Base-by-base conservation (phyloP, 2,797 vertebrate genomes). In the Oreortyx pictus region DNA sequence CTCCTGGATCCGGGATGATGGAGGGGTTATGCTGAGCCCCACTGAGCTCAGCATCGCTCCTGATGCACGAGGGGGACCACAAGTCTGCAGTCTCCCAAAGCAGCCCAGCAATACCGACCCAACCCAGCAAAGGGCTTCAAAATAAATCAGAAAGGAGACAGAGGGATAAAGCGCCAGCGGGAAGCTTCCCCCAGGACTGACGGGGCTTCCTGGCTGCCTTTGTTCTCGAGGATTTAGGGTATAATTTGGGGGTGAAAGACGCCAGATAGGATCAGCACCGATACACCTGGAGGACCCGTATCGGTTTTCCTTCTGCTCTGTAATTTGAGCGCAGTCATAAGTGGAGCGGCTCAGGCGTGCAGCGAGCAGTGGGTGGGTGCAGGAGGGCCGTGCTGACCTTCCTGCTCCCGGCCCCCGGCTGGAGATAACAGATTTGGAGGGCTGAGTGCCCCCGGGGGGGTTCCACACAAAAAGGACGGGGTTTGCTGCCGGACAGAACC, bases 351-450 rank as follows among this genome's bases (percentile, higher is more conserved):
- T 89, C 62, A 31, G 43, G 92, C 79, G 14, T 16, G 83, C 35
- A 89, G 82, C 74, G 60, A 87, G 89, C 64, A 80, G 73, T 3
- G 59, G 9, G 60, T 82, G 80, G 79, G 90, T 66, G 67, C 80
- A 82, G 94, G 88, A 88, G 91, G 75, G 71, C 59, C 4, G 74
- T 7, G 6, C 87, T 94, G 92, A 92, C 92, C 96, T 95, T 96
- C 93, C 72, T 49, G 68, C 93, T 93, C 85, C 86, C 2, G 17
- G 41, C 64, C 76, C 90, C 90, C 24, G 27, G 95, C 88, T 95
- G 94, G 93, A 95, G 94, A 90, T 92, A 92, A 94, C 91, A 86
- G 68, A 86, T 94, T 93, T 95, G n/a, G 92, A 94, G 37, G 57
- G 57, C 62, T 54, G 80, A 79, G 64, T 74, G 79, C 71, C 93